phyloP scores from a whole-genome alignment of 2,797 vertebrate species.

The Iguana delicatissima region DNA sequence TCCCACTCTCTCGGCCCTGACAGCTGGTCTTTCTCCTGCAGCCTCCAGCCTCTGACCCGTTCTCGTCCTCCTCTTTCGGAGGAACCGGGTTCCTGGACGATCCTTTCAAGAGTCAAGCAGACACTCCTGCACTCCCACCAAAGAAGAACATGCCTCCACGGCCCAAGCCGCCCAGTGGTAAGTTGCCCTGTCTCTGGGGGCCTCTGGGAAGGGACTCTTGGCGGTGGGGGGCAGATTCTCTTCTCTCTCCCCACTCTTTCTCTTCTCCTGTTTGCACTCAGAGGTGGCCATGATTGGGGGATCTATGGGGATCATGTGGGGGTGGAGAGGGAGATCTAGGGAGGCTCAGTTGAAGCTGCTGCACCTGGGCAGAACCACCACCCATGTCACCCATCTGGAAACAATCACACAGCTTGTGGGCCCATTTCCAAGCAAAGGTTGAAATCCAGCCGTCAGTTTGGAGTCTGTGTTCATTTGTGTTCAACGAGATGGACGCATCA shows the following conservation, averaged over 20 bases:
- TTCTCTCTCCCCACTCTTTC: not conserved
- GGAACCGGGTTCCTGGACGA: conserved; percentile 90
- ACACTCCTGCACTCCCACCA: conserved; percentile 94
- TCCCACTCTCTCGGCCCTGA: not conserved
- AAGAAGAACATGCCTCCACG: conserved; percentile 94
- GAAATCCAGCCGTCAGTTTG: too few species aligned
- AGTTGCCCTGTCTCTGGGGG: conserved; percentile 68
- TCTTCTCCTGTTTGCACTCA: not conserved
- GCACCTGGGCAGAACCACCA: too few species aligned
- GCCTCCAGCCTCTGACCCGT: conserved; percentile 79
- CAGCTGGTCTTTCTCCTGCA: conserved; percentile 5
- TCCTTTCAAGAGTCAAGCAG: conserved; percentile 92
- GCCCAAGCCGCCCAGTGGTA: conserved; percentile 96
- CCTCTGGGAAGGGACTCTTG: too few species aligned
- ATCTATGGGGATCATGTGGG: not conserved
- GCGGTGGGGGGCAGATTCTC: too few species aligned
- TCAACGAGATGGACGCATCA: too few species aligned
- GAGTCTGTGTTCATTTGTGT: too few species aligned
- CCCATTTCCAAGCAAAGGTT: too few species aligned
- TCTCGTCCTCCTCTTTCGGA: conserved; percentile 78
- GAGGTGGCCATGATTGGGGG: not conserved
- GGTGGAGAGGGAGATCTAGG: too few species aligned
- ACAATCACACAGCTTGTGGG: too few species aligned
- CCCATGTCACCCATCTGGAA: too few species aligned
- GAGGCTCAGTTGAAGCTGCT: too few species aligned